Evolutionary conservation across 2,888 invertebrate genomes (phyloP).

Genomic region (Raillietiella orientalis): DNA sequence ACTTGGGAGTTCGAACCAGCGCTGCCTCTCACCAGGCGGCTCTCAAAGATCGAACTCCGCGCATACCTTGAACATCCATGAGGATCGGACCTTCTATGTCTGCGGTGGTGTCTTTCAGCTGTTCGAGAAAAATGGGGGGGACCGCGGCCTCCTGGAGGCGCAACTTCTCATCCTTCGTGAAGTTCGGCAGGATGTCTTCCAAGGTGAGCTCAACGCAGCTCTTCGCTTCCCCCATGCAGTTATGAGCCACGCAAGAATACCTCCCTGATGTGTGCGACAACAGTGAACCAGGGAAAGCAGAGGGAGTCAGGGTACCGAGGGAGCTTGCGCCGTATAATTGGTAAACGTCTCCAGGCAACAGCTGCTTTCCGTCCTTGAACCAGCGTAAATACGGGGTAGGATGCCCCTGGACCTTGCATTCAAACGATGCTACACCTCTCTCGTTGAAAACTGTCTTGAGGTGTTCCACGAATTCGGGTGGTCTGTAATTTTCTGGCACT

Average conservation of each 20-base stretch:
- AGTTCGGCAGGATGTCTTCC: conserved; percentile 40
- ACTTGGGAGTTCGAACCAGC: no score
- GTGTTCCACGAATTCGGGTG: conserved; percentile 63
- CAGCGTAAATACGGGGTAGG: conserved; percentile 56
- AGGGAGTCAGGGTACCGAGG: conserved; percentile 17
- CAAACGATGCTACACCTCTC: conserved; percentile 67
- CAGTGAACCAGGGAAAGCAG: not conserved
- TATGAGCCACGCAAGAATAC: conserved; percentile 57
- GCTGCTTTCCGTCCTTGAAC: conserved; percentile 72
- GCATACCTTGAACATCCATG: no score
- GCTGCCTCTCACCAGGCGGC: no score
- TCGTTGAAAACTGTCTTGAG: conserved; percentile 60
- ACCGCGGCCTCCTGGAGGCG: no score
- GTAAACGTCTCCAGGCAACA: conserved; percentile 71
- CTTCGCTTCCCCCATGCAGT: conserved; percentile 65
- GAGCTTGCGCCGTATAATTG: conserved; percentile 69
- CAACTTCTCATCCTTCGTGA: not conserved
- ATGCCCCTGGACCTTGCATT: conserved; percentile 71
- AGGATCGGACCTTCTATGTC: no score
- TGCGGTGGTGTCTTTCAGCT: no score
- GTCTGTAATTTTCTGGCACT: conserved; percentile 67
- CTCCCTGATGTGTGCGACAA: conserved; percentile 18
- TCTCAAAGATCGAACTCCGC: no score
- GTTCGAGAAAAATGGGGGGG: no score
- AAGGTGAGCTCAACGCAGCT: conserved; percentile 58